Conservation (phyloP, 2,797 vertebrate genomes). For the Esox lucius region DNA sequence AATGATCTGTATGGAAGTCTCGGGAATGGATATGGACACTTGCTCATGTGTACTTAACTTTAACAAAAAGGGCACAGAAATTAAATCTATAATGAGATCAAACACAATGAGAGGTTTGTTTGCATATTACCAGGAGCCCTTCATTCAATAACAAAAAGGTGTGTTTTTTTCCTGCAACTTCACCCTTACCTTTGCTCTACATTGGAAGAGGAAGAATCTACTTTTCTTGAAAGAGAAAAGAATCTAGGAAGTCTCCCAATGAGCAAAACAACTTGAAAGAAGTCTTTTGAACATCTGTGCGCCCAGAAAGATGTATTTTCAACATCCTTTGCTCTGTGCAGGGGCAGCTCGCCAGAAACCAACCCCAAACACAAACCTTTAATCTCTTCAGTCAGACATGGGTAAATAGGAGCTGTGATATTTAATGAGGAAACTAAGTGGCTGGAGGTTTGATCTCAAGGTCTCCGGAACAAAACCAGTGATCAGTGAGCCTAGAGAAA, state of each 20-base stretch:
- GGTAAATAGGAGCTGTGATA: slow-evolving; percentile 14
- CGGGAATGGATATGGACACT: not conserved
- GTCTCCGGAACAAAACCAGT: not conserved
- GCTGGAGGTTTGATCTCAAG: slow-evolving; percentile 3
- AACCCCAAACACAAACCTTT: not conserved
- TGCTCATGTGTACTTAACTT: not conserved
- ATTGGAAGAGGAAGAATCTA: not conserved
- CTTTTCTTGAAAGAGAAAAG: not conserved
- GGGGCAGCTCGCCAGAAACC: not conserved
- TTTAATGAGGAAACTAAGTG: slow-evolving; percentile 27
- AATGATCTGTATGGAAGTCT: slow-evolving; percentile 2
- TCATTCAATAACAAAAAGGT: not conserved
- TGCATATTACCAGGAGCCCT: not conserved
- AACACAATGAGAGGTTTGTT: not conserved
- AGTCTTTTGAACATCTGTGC: too few species aligned
- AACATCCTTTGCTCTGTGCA: not conserved
- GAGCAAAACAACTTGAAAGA: too few species aligned
- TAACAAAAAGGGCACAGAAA: not conserved
- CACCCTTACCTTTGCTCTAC: not conserved
- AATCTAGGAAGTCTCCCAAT: too few species aligned
- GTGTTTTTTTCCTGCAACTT: not conserved
- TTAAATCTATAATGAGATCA: slow-evolving; percentile 2
- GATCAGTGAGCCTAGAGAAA: not conserved
- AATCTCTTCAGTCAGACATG: not conserved
- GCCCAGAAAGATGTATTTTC: too few species aligned